Evolutionary conservation across 1,140 invertebrate genomes (phyloP), one percentile per base, ranked within the genome.

Genomic region (Trachymyrmex cornetzi): DNA sequence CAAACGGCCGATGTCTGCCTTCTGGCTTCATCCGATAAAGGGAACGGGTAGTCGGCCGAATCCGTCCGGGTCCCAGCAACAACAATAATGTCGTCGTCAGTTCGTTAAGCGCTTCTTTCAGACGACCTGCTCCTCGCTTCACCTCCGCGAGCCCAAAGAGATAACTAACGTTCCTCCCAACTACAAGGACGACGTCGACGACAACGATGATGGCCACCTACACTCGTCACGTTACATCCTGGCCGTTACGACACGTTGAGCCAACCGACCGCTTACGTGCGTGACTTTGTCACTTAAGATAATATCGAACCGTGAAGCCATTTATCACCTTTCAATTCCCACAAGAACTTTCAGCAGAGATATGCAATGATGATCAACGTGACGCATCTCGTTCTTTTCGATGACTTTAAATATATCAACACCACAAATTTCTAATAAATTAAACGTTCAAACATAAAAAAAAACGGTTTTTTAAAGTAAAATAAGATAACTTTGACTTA

Each of bases 101-200:
- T 93, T 94, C 92, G 91, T 93, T 93, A 93, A 94, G 92, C 91
- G 90, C 86, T 92, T 93, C 92, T 93, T 93, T 93, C 91, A 91
- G 69, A 69, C 77, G 59, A 72, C 57, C 84, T 63, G 55, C 27
- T 72, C 84, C 64, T 44, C 75, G 72, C 89, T 86, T 88, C 85
- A 53, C 80, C 89, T 90, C 77, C 67, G 67, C n/a, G 24, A 86
- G 81, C 59, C 82, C 85, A 27, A 77, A 53, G 90, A 90, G 90
- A 91, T 91, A 91, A 91, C 89, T 81, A 86, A 82, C 81, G 64
- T 74, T 74, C 72, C 34, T 38, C 50, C 57, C 74, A 27, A 44
- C 71, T 53, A 53, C 71, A 55, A 53, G 19, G 24, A 57, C 69
- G 59, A 55, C 44, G 34, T 19, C 57, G 55, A 48, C 50, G 34